phyloP scores from a whole-genome alignment of 2,797 vertebrate genomes.

The Rhabdomys pumilio region DNA sequence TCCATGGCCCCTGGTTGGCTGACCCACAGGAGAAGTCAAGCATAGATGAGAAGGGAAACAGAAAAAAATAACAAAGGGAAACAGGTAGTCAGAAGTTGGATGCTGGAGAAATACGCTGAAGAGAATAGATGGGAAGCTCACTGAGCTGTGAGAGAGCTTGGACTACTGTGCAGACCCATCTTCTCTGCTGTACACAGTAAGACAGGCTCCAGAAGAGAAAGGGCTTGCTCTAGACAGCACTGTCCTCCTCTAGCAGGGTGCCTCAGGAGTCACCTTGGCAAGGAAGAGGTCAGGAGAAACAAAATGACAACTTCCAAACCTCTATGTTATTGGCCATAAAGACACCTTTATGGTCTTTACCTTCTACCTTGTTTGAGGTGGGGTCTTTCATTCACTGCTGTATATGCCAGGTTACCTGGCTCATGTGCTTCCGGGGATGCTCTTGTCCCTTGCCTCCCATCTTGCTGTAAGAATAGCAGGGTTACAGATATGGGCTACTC shows the following conservation, averaged over 20 bases:
- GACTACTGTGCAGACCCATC: background rate
- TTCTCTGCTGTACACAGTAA: background rate
- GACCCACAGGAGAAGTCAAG: background rate
- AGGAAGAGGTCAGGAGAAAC: background rate
- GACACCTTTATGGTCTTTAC: background rate
- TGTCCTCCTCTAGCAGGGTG: background rate
- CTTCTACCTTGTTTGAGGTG: background rate
- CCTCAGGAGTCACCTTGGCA: background rate
- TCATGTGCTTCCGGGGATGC: background rate
- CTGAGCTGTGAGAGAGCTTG: background rate
- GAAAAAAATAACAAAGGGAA: constrained; percentile 51
- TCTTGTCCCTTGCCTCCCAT: background rate
- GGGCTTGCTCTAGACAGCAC: background rate
- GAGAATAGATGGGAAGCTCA: constrained; percentile 22
- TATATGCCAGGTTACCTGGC: background rate
- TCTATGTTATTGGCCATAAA: constrained; percentile 15
- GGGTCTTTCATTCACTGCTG: background rate
- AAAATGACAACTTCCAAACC: constrained; percentile 47
- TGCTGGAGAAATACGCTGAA: constrained; percentile 47
- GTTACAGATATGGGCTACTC: background rate
- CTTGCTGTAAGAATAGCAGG: background rate
- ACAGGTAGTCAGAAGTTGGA: background rate
- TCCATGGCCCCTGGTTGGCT: background rate
- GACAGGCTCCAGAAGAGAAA: background rate
- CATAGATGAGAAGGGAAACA: background rate